Evolutionary conservation across 2,888 invertebrate genomes (phyloP).

Genomic region (Camponotus fellah): DNA sequence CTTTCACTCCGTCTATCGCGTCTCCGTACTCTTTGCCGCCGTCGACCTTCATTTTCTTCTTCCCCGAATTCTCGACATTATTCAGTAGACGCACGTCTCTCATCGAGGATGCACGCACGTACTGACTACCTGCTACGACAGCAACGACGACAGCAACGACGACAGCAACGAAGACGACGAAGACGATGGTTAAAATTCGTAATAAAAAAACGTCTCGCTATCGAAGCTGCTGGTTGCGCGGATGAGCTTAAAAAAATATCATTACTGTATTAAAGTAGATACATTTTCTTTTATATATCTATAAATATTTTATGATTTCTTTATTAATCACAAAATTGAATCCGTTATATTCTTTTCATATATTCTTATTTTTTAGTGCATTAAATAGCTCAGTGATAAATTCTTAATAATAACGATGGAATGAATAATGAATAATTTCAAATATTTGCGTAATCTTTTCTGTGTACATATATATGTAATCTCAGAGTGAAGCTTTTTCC

Average conservation of each 20-base stretch:
- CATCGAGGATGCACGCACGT: conserved; percentile 77
- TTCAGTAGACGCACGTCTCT: conserved; percentile 78
- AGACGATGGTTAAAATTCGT: conserved; percentile 66
- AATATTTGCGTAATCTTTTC: neutral
- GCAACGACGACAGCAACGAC: conserved; percentile 52
- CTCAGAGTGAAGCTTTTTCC: neutral
- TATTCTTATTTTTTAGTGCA: neutral
- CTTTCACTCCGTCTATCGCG: conserved; percentile 47
- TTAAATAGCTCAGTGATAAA: neutral
- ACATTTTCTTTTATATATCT: neutral
- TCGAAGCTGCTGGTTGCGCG: conserved; percentile 61
- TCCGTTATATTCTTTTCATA: neutral
- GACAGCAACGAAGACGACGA: conserved; percentile 43
- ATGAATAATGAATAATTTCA: neutral
- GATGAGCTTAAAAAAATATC: conserved; percentile 2
- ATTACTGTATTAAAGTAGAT: neutral
- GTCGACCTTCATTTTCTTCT: conserved; percentile 70
- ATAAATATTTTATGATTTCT: neutral
- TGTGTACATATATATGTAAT: neutral
- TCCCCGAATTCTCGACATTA: conserved; percentile 79
- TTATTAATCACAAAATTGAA: neutral
- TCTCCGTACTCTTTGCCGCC: conserved; percentile 3
- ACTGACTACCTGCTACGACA: conserved; percentile 68
- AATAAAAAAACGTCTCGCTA: conserved; percentile 69
- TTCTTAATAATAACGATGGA: neutral